Percentiles rank a stretch among this genome's conserved stretches.
Conservation (phyloP, 2,797 vertebrate species). For the Vultur gryphus region DNA sequence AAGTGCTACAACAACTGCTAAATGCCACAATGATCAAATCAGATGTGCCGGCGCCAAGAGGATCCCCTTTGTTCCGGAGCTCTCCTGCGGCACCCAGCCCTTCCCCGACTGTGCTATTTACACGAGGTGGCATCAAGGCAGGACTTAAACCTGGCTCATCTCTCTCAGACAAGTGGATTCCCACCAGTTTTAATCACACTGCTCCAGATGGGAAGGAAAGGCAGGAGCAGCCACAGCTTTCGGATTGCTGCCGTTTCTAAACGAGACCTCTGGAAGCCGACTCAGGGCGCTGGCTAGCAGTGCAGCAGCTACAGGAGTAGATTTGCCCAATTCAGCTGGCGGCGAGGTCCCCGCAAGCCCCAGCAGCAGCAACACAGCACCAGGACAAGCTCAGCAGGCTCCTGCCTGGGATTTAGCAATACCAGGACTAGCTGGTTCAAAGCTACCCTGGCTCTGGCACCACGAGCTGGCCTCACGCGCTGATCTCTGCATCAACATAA, state of each 20-base stretch:
- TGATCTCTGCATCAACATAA: background rate
- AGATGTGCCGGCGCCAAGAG: background rate
- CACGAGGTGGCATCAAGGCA: background rate
- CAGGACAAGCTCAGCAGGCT: background rate
- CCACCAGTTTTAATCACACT: background rate
- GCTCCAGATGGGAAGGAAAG: background rate
- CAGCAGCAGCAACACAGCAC: background rate
- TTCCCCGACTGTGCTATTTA: background rate
- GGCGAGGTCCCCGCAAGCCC: background rate
- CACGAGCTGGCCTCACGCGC: no score
- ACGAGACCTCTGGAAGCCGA: rapidly evolving
- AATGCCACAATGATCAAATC: background rate
- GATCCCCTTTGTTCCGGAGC: background rate
- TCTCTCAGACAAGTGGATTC: background rate
- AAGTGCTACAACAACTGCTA: background rate
- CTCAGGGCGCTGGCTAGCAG: background rate
- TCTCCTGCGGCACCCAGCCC: background rate
- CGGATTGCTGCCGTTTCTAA: background rate
- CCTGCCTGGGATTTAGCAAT: background rate
- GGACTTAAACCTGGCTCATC: background rate
- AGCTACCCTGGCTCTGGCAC: background rate
- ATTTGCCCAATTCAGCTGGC: background rate
- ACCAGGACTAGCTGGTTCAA: background rate
- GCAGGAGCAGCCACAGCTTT: background rate
- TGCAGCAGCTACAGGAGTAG: background rate